phyloP scores from a whole-genome alignment of 1,140 invertebrate genomes.

The Chlorops oryzae region DNA sequence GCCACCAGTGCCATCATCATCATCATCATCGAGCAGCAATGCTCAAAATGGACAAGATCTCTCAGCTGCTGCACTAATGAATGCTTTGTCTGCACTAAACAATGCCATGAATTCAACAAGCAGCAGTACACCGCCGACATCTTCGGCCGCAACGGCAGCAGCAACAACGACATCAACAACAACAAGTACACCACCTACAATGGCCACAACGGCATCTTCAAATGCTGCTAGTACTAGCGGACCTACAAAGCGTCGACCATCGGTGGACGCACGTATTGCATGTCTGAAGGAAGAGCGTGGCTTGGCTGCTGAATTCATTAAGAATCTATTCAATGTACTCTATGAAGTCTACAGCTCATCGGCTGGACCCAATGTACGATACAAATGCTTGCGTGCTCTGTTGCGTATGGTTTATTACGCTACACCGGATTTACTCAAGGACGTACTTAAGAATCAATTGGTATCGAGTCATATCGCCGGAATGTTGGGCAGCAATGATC shows the following conservation, averaged over 20 bases:
- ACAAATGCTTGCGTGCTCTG: slow-evolving; percentile 92
- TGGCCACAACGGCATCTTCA: slow-evolving; percentile 1
- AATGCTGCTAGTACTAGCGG: slow-evolving; percentile 2
- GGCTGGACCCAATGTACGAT: slow-evolving; percentile 92
- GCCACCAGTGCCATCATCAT: slow-evolving; percentile 24
- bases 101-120: slow-evolving; percentile 14
- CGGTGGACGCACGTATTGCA: slow-evolving; percentile 60
- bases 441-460: slow-evolving; percentile 85
- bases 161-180: slow-evolving; percentile 21
- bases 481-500: slow-evolving; percentile 93
- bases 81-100: slow-evolving; percentile 14
- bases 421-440: slow-evolving; percentile 73
- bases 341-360: slow-evolving; percentile 97
- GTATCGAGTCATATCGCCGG: slow-evolving; percentile 96
- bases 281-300: slow-evolving; percentile 60
- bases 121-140: slow-evolving; percentile 20
- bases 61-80: slow-evolving; percentile 17
- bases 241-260: slow-evolving; percentile 31
- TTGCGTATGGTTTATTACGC: slow-evolving; percentile 94
- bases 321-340: slow-evolving; percentile 82
- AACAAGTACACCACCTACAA: slow-evolving; percentile 12
- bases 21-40: slow-evolving; percentile 10
- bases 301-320: slow-evolving; percentile 71
- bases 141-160: slow-evolving; percentile 7
- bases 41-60: slow-evolving; percentile 30